Evolutionary conservation across 2,113 vertebrate genomes (phyloP).

Genomic region (Thalassarche chlororhynchos): DNA sequence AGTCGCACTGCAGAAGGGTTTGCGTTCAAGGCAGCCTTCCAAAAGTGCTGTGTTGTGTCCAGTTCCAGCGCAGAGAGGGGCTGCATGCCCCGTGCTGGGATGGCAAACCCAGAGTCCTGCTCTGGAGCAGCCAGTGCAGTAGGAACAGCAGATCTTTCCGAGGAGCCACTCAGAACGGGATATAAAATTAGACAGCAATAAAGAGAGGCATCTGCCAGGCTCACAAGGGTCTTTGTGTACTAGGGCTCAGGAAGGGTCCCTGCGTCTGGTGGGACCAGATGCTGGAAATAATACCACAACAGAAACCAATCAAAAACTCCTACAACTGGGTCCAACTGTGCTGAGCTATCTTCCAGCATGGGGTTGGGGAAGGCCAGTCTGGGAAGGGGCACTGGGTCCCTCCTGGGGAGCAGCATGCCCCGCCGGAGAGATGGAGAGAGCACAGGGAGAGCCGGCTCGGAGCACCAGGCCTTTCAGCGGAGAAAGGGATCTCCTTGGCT

Average conservation of each 20-base stretch:
- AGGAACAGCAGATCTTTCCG: not conserved
- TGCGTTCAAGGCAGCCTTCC: not conserved
- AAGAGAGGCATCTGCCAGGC: not conserved
- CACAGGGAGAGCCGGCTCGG: not conserved
- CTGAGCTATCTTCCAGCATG: not conserved
- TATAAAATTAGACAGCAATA: not conserved
- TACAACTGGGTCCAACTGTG: not conserved
- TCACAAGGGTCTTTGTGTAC: not conserved
- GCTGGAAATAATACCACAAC: not conserved
- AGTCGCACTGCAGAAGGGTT: not conserved
- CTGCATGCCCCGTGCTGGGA: not conserved
- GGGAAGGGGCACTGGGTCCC: not conserved
- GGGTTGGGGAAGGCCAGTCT: not conserved
- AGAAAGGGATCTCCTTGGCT: not conserved
- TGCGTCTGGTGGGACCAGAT: fast-evolving
- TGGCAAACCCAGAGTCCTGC: not conserved
- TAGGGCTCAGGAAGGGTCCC: not conserved
- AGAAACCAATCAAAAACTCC: not conserved
- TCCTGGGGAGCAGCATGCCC: not conserved
- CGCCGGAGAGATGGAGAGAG: not conserved
- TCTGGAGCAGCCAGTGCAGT: not conserved
- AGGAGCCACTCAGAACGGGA: not conserved
- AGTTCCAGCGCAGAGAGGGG: not conserved
- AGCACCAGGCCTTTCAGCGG: fast-evolving
- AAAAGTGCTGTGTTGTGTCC: fast-evolving